Percentiles rank a stretch among this genome's conserved stretches.
phyloP scores from a whole-genome alignment of 1,140 invertebrate genomes.

The Phthorimaea operculella region DNA sequence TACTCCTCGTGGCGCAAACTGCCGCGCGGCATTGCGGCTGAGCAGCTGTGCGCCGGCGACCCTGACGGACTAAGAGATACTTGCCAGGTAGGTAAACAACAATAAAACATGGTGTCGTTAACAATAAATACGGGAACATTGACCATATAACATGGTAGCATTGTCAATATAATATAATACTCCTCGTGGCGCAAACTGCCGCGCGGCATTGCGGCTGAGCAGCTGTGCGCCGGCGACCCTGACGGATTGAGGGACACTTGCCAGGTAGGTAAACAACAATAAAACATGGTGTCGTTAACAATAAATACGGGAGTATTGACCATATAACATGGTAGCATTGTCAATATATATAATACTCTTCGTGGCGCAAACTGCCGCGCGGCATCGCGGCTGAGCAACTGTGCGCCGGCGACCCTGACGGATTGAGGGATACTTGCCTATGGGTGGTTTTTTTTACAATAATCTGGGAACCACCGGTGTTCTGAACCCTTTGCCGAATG shows the following conservation, averaged over 20 bases:
- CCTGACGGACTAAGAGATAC: conserved; percentile 66
- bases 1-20: conserved; percentile 42
- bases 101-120: no score
- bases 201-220: conserved; percentile 36
- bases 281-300: no score
- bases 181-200: conserved; percentile 35
- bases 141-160: no score
- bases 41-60: conserved; percentile 69
- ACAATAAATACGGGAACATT: no score
- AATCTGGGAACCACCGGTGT: no score
- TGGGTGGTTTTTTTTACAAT: no score
- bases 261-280: conserved; percentile 56
- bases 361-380: conserved; percentile 31
- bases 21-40: conserved; percentile 31
- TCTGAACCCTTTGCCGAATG: no score
- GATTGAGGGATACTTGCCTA: conserved; percentile 71
- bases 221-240: conserved; percentile 69
- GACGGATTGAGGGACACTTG: conserved; percentile 70
- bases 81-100: conserved; percentile 66
- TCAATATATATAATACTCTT: conserved; percentile 44
- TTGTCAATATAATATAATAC: no score
- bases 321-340: no score
- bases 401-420: conserved; percentile 67
- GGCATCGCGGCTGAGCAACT: conserved; percentile 53
- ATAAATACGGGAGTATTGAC: no score